Evolutionary conservation across 2,113 vertebrate species (phyloP).

Genomic region (Chaetodon trifascialis): DNA sequence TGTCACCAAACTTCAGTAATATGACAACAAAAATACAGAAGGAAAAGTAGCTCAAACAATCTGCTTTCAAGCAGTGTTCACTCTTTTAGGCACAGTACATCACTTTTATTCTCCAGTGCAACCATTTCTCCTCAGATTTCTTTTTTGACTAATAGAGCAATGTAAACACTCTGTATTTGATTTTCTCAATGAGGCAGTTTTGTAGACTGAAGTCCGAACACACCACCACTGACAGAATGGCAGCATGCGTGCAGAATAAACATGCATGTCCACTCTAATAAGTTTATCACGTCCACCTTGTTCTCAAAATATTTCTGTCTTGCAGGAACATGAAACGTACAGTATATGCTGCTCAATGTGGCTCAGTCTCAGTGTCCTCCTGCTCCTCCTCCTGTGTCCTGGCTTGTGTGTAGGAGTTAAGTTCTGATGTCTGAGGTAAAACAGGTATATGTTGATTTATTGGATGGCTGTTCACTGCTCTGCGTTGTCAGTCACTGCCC

Average conservation of each 20-base stretch:
- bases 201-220: not conserved
- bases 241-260: constrained; percentile 15
- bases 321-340: constrained; percentile 17
- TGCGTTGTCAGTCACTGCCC: constrained; percentile 7
- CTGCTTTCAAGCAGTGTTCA: constrained; percentile 18
- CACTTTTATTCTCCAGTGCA: constrained; percentile 26
- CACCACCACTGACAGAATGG: not conserved
- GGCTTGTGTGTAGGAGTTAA: constrained; percentile 11
- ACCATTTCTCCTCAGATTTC: constrained; percentile 2
- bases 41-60: not conserved
- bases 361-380: constrained; percentile 23
- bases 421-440: constrained; percentile 68
- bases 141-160: constrained; percentile 17
- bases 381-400: not conserved
- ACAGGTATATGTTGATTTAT: constrained; percentile 23
- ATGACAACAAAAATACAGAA: not conserved
- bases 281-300: not conserved
- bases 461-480: constrained; percentile 12
- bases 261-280: not conserved
- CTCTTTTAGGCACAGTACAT: constrained; percentile 31
- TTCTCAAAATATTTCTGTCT: not conserved
- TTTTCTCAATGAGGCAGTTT: constrained; percentile 12
- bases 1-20: not conserved
- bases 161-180: constrained; percentile 44
- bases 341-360: constrained; percentile 5